Conservation (phyloP, 1,140 invertebrate species). For the Rhagoletis zephyria region DNA sequence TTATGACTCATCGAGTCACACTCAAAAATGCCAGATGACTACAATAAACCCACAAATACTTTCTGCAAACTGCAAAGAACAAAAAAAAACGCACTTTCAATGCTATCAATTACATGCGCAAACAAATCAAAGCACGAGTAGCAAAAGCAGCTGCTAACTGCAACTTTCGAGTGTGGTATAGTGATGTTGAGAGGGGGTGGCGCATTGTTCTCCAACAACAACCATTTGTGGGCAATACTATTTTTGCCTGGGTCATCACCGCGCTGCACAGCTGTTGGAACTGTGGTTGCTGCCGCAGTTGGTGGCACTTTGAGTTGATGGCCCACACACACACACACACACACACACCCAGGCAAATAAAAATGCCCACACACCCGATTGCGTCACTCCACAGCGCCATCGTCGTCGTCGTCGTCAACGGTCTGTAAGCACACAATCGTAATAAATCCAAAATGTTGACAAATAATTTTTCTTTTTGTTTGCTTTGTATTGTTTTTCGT, state of each 20-base stretch:
- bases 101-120: constrained; percentile 44
- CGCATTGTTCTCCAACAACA: neutral
- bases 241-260: constrained; percentile 14
- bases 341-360: neutral
- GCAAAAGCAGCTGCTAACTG: constrained; percentile 45
- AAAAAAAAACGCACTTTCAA: constrained; percentile 4
- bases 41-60: neutral
- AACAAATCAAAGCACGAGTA: constrained; percentile 11
- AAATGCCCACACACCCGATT: neutral
- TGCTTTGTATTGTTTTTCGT: neutral
- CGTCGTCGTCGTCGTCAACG: no score
- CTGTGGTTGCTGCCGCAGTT: neutral
- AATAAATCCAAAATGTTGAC: constrained; percentile 46
- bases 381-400: neutral
- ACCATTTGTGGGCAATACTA: constrained; percentile 17
- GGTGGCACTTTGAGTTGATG: neutral
- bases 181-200: neutral
- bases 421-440: neutral
- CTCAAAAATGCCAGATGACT: neutral
- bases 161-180: neutral
- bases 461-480: constrained; percentile 34
- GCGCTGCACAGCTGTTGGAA: neutral
- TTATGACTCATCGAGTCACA: no score
- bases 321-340: neutral
- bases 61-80: neutral